Evolutionary conservation across 2,113 vertebrate genomes (phyloP), one percentile per base, ranked within the genome.

Genomic region (Oriolus oriolus): DNA sequence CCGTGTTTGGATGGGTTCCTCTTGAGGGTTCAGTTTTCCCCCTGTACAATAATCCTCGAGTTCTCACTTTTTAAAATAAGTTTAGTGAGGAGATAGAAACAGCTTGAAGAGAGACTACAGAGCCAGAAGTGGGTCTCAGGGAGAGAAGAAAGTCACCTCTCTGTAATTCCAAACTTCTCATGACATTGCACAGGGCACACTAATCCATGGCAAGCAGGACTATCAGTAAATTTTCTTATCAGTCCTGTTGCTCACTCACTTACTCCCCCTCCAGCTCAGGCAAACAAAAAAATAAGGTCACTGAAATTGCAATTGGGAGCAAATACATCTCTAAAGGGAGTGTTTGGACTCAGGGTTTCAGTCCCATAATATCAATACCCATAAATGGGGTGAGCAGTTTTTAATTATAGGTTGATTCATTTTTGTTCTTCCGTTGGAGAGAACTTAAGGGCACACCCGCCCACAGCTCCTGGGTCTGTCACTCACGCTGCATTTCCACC

Each of bases 1-100:
- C 6, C 0, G 0, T n/a, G 41, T 42, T 83, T 59, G 42, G 33
- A 39, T 78, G 31, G 16, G 6, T 1, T 19, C 30, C 11, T 79
- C 47, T 68, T 61, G 49, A 63, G 11, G 30, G 17, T 64, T 73
- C 13, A 7, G 0, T 41, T 64, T 83, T 11, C 24, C 22, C 11
- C 9, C 7, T 37, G 5, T 26, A 9, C 35, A 52, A 33, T 31
- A 52, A 21, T 41, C 31, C 53, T 73, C 17, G 27, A 3, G 12
- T 52, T 49, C 16, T 61, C 37, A 1, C 7, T 78, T 45, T 54
- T 17, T 42, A 11, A 39, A 56, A 16, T 33, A 49, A 60, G 41
- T n/a, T 13, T 19, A 26, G 11, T 61, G 61, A 73, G 31, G 31
- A 86, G 59, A 70, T 53, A 69, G 9, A 45, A 64, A 24, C 13